Evolutionary conservation across 2,113 vertebrate species (phyloP).

Genomic region (Podocnemis expansa): DNA sequence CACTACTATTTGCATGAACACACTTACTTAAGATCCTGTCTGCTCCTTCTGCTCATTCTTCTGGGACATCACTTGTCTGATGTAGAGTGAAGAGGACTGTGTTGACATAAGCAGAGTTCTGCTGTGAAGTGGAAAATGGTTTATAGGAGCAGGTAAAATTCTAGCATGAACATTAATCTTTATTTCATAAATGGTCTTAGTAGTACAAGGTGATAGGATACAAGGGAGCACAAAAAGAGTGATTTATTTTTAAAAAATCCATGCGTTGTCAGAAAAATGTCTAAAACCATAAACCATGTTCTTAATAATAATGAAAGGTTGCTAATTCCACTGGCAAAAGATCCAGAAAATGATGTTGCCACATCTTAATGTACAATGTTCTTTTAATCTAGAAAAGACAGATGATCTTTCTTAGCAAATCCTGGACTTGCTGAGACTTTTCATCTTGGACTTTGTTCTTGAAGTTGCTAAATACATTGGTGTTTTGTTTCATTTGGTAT

Average conservation of each 20-base stretch:
- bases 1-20: slow-evolving; percentile 63
- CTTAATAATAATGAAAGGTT: background rate
- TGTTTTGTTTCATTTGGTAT: slow-evolving; percentile 54
- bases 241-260: background rate
- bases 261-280: slow-evolving; percentile 1
- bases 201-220: background rate
- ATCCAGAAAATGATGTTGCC: background rate
- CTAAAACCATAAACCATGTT: background rate
- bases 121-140: background rate
- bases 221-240: background rate
- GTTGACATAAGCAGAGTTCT: rapidly evolving
- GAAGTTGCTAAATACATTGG: slow-evolving; percentile 10
- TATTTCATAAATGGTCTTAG: background rate
- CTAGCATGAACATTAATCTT: slow-evolving; percentile 40
- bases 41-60: background rate
- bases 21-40: slow-evolving; percentile 16
- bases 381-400: background rate
- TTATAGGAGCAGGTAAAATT: background rate
- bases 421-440: slow-evolving; percentile 14
- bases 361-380: background rate
- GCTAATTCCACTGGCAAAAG: background rate
- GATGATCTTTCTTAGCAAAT: slow-evolving; percentile 14
- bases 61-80: rapidly evolving
- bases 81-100: background rate
- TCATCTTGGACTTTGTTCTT: slow-evolving; percentile 42